Evolutionary conservation across 2,888 invertebrate genomes (phyloP), one percentile per base, ranked within the genome.

Genomic region (Synanthedon andrenaeformis): DNA sequence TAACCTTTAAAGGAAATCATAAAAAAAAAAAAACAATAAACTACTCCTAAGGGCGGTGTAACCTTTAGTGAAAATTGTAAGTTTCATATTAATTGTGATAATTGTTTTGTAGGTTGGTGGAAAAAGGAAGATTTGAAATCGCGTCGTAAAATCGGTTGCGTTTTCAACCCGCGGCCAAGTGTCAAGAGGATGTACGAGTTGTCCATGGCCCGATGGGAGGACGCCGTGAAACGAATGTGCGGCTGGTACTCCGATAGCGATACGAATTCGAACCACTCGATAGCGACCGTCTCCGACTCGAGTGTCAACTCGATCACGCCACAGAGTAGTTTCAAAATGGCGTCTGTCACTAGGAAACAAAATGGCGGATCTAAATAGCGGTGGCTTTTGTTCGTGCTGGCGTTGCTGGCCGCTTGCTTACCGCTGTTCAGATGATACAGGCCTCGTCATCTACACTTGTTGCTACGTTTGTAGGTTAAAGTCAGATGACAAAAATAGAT

Each of bases 81-180:
- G 17, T 17, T 17, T 17, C 17, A 17, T 17, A 17, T 17, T 17
- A 17, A 17, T 17, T 1, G 17, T 17, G 2, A 17, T 17, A 17
- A 17, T 17, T 17, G 17, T 17, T 17, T 69, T 74, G 13, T 74
- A 93, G 94, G 93, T 63, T 96, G 95, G 94, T 89, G 90, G 61
- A 87, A 87, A 51, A 90, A 91, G 64, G 89, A 91, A 3, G 92
- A 95, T 59, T 70, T 96, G 23, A 77, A 82, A 55, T 68, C 87
- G 8, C 78, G 93, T 51, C 89, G 91, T 19, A 80, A 88, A 66
- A 72, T 92, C 11, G 91, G 92, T 13, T 83, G 79, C 54, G 78
- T 90, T 23, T 96, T 96, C 62, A 68, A 70, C n/a, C 90, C 91
- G 0, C 77, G 88, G 0, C 57, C 72, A 0, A 70, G 83, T 13